Evolutionary conservation across 1,140 invertebrate genomes (phyloP), one percentile per base, ranked within the genome.

Genomic region (Drosophila virilis): DNA sequence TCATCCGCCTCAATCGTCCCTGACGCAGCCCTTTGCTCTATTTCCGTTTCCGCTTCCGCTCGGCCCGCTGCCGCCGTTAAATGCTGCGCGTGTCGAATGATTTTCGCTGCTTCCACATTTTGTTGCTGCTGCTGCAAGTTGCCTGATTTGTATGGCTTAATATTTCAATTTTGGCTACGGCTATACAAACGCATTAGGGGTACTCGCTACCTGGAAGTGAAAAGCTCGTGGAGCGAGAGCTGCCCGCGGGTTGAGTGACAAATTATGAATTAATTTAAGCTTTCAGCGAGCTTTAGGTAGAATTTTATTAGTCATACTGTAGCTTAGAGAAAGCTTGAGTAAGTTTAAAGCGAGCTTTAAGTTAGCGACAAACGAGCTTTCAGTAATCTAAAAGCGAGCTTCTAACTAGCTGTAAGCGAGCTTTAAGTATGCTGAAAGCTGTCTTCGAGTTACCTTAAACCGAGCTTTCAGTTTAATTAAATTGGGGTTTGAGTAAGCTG

Each of bases 111-210:
- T 33, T n/a, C 15, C 61, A 43, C 32, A 61, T 17, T n/a, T 43
- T 35, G 12, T 17, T 52, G 28, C 48, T 22, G 3, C 33, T 67
- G 4, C 40, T 48, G 70, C 64, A 59, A 67, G 43, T 46, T 65
- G 75, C 71, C 82, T 79, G 83, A 88, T 86, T 86, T 86, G 82
- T 88, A 73, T 88, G 65, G 82, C 72, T 88, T 79, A 79, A 88
- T 82, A 82, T 86, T 86, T 88, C 71, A 88, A 86, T 86, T 86
- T 86, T 68, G 51, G 46, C 13, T 51, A 42, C 10, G 45, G 15
- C 8, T 17, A 51, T 2, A 15, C 52, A 38, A 38, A 35, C 28
- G 12, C 66, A 70, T 54, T 64, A 73, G 65, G 77, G 64, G 50
- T 37, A 43, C 55, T 62, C 73, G 45, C 6, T 6, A 15, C 22